Evolutionary conservation across 2,113 vertebrate genomes (phyloP).

Genomic region (Narcine bancroftii): DNA sequence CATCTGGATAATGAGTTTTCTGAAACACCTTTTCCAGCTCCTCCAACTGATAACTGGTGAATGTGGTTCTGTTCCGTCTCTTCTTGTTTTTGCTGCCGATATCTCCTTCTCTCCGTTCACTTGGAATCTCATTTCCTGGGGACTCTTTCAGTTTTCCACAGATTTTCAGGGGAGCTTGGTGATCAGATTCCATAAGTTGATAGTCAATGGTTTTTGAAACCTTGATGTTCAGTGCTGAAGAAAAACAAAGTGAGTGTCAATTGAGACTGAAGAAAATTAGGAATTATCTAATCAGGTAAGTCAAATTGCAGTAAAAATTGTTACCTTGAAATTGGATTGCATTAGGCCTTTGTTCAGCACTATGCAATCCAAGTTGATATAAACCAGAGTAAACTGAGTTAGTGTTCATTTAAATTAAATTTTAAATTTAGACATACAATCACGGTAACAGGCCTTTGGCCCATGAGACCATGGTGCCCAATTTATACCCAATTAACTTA

Average conservation of each 20-base stretch:
- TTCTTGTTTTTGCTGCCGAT: slow-evolving; percentile 73
- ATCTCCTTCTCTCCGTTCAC: not conserved
- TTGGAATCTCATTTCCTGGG: slow-evolving; percentile 6
- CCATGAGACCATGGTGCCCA: too few relatives aligned
- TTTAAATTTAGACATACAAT: too few relatives aligned
- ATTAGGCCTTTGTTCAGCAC: too few relatives aligned
- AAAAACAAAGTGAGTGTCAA: slow-evolving; percentile 31
- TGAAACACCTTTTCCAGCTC: slow-evolving; percentile 92
- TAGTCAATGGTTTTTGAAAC: slow-evolving; percentile 62
- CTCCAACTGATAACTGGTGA: slow-evolving; percentile 88
- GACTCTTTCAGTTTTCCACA: slow-evolving; percentile 55
- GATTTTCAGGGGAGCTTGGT: not conserved
- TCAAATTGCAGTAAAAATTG: not conserved
- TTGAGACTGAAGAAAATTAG: not conserved
- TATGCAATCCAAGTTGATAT: too few relatives aligned
- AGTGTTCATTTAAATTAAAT: too few relatives aligned
- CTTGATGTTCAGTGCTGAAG: slow-evolving; percentile 61
- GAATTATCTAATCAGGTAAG: not conserved
- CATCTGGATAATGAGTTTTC: slow-evolving; percentile 85
- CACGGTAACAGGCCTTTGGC: too few relatives aligned
- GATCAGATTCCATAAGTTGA: slow-evolving; percentile 56
- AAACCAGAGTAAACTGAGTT: too few relatives aligned
- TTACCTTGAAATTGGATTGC: not conserved
- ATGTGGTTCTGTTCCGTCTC: slow-evolving; percentile 81
- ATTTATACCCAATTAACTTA: too few relatives aligned